Base-by-base conservation (phyloP, 2,888 invertebrate species). In the Drosophila macrothrix region DNA sequence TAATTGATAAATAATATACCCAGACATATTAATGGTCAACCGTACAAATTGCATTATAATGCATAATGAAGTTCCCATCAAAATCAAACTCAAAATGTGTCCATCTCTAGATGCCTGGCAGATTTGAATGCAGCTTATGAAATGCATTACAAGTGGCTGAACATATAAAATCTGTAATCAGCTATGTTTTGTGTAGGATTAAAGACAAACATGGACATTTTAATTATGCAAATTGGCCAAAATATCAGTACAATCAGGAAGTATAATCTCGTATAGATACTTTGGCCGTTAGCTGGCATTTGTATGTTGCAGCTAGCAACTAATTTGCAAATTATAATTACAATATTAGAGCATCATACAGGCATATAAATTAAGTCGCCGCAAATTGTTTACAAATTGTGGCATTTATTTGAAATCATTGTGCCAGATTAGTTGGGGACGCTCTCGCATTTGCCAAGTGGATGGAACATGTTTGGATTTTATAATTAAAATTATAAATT, bases 311-410 rank as follows among this genome's bases (percentile, higher is more conserved):
- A 66, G 61, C 58, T 52, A 33, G 29, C 50, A 65, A 56, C 78
- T 78, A 78, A 78, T 78, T 78, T 78, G 73, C 56, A 56, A 72
- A 82, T 73, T 78, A 62, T 78, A 78, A 78, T 78, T 78, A 78
- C 67, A 78, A 78, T 82, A 73, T 72, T 66, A 60, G 49, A 56
- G 52, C 59, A 28, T 28, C 35, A 28, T 39, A 56, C 41, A 33
- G 50, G 25, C 70, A 54, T 19, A 35, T 29, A 62, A 46, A 29
- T 25, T 61, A 70, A 80, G 61, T 62, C 29, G 3, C 63, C 62
- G 60, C 84, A 84, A 89, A 84, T 84, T 89, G 84, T 87, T 87
- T 89, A 77, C 90, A 89, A 89, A 84, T 84, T 76, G 60, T 72
- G 73, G 49, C 66, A 83, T 73, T 80, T 73, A 81, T 72, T 66